Evolutionary conservation across 2,113 vertebrate species (phyloP).

Genomic region (Scopus umbretta): DNA sequence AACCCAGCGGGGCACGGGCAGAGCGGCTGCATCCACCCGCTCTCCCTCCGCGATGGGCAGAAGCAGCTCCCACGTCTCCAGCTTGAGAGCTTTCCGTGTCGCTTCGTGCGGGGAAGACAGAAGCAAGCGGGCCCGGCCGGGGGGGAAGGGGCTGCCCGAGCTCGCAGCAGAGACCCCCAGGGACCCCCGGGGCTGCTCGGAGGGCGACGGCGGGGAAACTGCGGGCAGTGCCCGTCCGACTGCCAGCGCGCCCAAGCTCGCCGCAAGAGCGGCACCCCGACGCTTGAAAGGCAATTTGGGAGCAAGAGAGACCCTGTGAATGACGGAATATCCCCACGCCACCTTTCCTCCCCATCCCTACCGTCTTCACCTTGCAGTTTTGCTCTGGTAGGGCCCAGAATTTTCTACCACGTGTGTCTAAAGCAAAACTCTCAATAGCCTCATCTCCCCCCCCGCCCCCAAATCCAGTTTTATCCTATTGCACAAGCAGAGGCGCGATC

Average conservation of each 20-base stretch:
- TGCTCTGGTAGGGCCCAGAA: background rate
- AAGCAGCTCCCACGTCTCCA: background rate
- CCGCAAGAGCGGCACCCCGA: accelerated
- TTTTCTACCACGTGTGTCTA: background rate
- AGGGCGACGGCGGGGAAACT: background rate
- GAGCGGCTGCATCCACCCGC: background rate
- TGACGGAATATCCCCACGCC: accelerated
- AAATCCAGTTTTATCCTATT: background rate
- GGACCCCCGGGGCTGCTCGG: background rate
- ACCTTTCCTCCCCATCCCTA: too few species aligned
- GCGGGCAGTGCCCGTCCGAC: background rate
- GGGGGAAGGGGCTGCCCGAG: background rate
- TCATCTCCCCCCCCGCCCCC: background rate
- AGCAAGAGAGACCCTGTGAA: background rate
- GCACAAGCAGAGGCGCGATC: accelerated
- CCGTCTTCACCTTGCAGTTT: background rate
- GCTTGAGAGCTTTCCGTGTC: background rate
- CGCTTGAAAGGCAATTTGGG: background rate
- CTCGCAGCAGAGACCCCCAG: background rate
- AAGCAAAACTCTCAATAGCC: background rate
- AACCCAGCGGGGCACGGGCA: background rate
- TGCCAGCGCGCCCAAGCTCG: accelerated
- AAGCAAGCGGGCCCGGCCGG: background rate
- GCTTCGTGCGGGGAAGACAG: background rate
- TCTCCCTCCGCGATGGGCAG: accelerated